Evolutionary conservation across 2,113 vertebrate genomes (phyloP).

Genomic region (Cyprinus carpio): DNA sequence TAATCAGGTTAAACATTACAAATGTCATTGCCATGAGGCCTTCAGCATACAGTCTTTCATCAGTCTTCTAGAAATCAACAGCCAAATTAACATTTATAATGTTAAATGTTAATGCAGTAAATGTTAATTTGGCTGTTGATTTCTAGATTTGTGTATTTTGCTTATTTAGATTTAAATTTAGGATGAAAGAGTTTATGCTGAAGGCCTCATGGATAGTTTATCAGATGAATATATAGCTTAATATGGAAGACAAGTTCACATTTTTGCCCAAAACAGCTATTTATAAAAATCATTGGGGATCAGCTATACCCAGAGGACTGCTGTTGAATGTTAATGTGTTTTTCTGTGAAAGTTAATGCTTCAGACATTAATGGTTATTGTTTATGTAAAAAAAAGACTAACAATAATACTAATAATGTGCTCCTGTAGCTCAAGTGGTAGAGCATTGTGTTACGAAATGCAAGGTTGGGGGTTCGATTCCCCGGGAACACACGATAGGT

Average conservation of each 20-base stretch:
- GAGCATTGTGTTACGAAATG: too few species aligned
- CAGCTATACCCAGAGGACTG: constrained; percentile 8
- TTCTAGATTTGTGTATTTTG: not conserved
- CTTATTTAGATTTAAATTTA: not conserved
- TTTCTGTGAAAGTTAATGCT: not conserved
- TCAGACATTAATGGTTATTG: too few species aligned
- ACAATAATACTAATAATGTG: too few species aligned
- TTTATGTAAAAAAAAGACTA: too few species aligned
- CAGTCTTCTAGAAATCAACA: too few species aligned
- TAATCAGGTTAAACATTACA: not conserved
- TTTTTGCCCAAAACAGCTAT: not conserved
- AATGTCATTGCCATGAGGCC: not conserved
- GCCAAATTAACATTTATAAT: too few species aligned
- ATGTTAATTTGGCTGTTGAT: not conserved
- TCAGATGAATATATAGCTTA: not conserved
- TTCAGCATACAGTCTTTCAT: too few species aligned
- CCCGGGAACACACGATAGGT: too few species aligned
- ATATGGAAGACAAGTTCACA: not conserved
- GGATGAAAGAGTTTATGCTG: not conserved
- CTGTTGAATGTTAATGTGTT: not conserved
- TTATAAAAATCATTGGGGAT: not conserved
- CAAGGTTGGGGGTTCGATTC: too few species aligned
- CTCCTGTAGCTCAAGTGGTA: too few species aligned
- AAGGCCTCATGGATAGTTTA: not conserved
- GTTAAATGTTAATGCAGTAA: too few species aligned